phyloP scores from a whole-genome alignment of 2,113 vertebrate genomes.

The Poeciliopsis occidentalis region DNA sequence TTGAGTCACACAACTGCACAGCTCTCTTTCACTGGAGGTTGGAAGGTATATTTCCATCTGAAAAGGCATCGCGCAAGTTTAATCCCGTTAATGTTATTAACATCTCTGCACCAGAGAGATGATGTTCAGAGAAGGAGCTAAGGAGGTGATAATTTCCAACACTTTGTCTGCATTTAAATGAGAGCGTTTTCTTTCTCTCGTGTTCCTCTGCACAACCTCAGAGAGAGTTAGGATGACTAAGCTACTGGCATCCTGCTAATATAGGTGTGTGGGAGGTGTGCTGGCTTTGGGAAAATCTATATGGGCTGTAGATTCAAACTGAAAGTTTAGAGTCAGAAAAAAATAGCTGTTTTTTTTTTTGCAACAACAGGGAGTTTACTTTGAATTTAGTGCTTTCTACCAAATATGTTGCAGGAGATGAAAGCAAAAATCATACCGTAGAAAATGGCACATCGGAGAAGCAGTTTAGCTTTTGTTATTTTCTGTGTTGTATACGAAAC shows the following conservation, averaged over 20 bases:
- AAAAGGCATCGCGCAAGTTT: slow-evolving; percentile 50
- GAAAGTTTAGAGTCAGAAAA: background rate
- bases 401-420: slow-evolving; percentile 43
- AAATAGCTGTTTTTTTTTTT: background rate
- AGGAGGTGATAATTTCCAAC: slow-evolving; percentile 22
- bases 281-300: slow-evolving; percentile 53
- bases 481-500: slow-evolving; percentile 38
- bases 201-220: slow-evolving; percentile 32
- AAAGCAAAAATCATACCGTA: slow-evolving; percentile 28
- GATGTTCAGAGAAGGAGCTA: slow-evolving; percentile 20
- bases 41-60: slow-evolving; percentile 23
- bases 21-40: slow-evolving; percentile 21
- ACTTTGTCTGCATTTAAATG: slow-evolving; percentile 40
- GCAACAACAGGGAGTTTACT: slow-evolving; percentile 32
- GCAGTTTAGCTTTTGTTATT: slow-evolving; percentile 37
- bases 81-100: slow-evolving; percentile 58
- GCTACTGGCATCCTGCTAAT: slow-evolving; percentile 38
- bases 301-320: slow-evolving; percentile 19
- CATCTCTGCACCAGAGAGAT: slow-evolving; percentile 14
- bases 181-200: slow-evolving; percentile 33
- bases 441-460: slow-evolving; percentile 58
- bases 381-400: slow-evolving; percentile 58
- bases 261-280: slow-evolving; percentile 45
- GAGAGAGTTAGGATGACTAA: slow-evolving; percentile 42
- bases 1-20: slow-evolving; percentile 30